Percentiles rank a stretch among this genome's conserved stretches.
Evolutionary conservation across 2,888 invertebrate genomes (phyloP).

Genomic region (Drosophila setosimentum): DNA sequence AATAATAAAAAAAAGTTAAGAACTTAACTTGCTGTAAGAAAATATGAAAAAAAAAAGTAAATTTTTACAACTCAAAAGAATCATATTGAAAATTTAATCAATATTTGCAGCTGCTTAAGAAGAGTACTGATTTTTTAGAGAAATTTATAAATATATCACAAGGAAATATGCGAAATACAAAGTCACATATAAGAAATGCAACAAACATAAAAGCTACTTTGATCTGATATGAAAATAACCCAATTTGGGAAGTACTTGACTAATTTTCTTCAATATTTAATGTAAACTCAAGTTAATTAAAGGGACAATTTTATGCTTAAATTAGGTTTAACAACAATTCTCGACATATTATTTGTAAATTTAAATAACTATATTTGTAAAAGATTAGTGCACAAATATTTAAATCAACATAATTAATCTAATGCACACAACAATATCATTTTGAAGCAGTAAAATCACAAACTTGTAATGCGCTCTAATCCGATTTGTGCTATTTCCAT

Average conservation of each 20-base stretch:
- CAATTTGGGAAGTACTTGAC: not conserved
- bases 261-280: not conserved
- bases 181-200: too few species aligned
- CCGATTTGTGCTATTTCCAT: slow-evolving; percentile 15
- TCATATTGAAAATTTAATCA: rapidly evolving
- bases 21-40: not conserved
- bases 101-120: not conserved
- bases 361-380: not conserved
- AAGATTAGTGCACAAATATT: not conserved
- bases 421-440: not conserved
- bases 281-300: not conserved
- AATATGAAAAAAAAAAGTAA: not conserved
- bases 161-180: too few species aligned
- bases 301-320: not conserved
- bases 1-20: not conserved
- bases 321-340: not conserved
- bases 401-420: not conserved
- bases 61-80: rapidly evolving
- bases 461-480: slow-evolving; percentile 30
- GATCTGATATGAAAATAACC: not conserved
- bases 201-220: not conserved
- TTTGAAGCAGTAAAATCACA: slow-evolving; percentile 3
- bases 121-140: not conserved
- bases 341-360: not conserved
- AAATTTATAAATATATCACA: too few species aligned